A percentile compares a stretch with the other conserved stretches of the same genome.
These are phyloP conservation scores for Branchellion lobata DNA, from an alignment of 2,888 invertebrate species.

Conservation along the genomic window DNA sequence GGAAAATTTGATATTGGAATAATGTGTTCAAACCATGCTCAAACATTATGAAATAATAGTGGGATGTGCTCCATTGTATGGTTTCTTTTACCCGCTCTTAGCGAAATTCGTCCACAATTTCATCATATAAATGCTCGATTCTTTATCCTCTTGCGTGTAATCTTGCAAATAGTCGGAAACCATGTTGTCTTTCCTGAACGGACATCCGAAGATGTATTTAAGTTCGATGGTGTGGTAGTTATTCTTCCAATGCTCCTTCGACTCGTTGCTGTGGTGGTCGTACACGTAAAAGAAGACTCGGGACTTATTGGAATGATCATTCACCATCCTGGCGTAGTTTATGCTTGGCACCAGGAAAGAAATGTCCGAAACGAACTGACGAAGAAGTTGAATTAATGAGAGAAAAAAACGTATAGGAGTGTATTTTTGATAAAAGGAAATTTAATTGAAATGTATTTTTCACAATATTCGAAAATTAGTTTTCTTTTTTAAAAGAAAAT, in stretches of 20 bases:
- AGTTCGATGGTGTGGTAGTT: constrained; percentile 52
- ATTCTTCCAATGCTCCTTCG: constrained; percentile 24
- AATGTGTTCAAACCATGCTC: too few relatives aligned
- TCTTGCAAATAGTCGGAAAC: constrained; percentile 18
- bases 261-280: not conserved
- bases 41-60: too few relatives aligned
- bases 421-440: too few relatives aligned
- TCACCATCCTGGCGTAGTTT: constrained; percentile 30
- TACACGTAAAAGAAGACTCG: constrained; percentile 41
- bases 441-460: too few relatives aligned
- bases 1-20: too few relatives aligned
- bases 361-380: constrained; percentile 50
- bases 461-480: too few relatives aligned
- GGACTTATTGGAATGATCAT: not conserved
- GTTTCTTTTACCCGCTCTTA: constrained; percentile 51
- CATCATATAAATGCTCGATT: constrained; percentile 48
- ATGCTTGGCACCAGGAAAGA: constrained; percentile 49
- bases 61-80: too few relatives aligned
- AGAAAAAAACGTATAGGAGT: too few relatives aligned
- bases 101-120: constrained; percentile 52
- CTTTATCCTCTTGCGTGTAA: constrained; percentile 45
- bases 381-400: not conserved
- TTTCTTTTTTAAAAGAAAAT: too few relatives aligned
- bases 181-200: constrained; percentile 53
- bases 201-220: constrained; percentile 52